Conservation (phyloP, 2,888 invertebrate genomes). For the Lordiphosa andalusiaca region DNA sequence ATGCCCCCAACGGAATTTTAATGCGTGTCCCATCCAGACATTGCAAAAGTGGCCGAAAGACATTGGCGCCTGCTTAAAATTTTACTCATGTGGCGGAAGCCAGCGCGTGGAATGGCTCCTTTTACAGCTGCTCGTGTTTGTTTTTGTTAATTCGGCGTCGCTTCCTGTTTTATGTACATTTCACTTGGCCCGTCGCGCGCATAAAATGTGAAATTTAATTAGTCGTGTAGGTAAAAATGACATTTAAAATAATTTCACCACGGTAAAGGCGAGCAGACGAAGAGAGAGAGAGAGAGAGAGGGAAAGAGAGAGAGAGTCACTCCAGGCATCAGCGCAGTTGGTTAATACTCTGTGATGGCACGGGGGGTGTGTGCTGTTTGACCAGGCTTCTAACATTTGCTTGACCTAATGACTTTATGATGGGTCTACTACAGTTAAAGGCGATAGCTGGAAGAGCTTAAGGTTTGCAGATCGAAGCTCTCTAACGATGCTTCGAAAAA, state of each 20-base stretch:
- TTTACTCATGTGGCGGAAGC: constrained; percentile 55
- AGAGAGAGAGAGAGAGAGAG: constrained; percentile 14
- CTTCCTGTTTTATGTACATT: constrained; percentile 60
- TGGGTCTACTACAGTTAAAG: no score
- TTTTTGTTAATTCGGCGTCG: constrained; percentile 58
- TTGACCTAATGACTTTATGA: no score
- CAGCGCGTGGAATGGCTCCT: constrained; percentile 28
- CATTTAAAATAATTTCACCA: constrained; percentile 56
- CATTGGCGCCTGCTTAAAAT: constrained; percentile 64
- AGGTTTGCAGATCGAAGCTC: no score
- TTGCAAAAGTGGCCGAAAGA: constrained; percentile 43
- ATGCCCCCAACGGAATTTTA: constrained; percentile 71
- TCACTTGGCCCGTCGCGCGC: constrained; percentile 42
- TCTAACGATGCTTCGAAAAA: no score
- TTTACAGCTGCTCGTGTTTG: constrained; percentile 61
- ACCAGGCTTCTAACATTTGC: no score
- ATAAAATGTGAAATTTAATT: constrained; percentile 72
- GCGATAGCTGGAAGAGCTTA: no score
- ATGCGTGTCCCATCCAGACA: constrained; percentile 39
- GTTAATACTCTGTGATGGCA: no score
- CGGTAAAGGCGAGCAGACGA: constrained; percentile 3
- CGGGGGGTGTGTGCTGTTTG: no score
- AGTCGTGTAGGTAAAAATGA: constrained; percentile 68
- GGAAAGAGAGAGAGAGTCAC: constrained; percentile 12
- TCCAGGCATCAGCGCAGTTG: not conserved